phyloP scores from a whole-genome alignment of 2,888 invertebrate genomes.

The Coenonympha glycerion region DNA sequence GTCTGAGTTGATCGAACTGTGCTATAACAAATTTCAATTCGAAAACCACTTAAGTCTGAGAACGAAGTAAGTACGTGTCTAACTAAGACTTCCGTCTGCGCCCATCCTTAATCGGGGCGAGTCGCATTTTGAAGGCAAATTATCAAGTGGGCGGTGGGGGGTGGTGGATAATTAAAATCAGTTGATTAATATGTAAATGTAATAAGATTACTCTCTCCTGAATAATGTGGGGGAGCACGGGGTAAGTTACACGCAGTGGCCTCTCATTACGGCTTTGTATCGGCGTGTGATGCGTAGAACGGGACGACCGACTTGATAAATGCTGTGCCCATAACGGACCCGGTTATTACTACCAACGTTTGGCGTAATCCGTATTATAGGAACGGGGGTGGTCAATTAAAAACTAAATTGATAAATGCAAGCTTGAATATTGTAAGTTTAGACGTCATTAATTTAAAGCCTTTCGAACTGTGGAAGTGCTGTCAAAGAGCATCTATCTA shows the following conservation, averaged over 20 bases:
- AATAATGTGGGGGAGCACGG: slow-evolving; percentile 79
- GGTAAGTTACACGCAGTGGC: slow-evolving; percentile 70
- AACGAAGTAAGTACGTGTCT: no score
- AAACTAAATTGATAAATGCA: neutral
- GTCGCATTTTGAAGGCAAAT: slow-evolving; percentile 73
- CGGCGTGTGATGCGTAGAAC: slow-evolving; percentile 39
- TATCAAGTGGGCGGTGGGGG: slow-evolving; percentile 64
- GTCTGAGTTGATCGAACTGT: no score
- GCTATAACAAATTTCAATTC: neutral
- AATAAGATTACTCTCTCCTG: slow-evolving; percentile 97
- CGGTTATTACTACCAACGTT: neutral
- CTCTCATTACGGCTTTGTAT: slow-evolving; percentile 64
- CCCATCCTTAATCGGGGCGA: slow-evolving; percentile 60
- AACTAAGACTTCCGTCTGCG: slow-evolving; percentile 31
- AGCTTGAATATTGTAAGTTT: neutral
- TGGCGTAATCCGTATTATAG: neutral
- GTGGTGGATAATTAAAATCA: slow-evolving; percentile 95
- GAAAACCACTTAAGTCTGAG: neutral
- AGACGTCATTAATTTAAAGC: no score
- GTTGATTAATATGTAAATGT: slow-evolving; percentile 99
- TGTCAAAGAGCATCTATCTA: no score
- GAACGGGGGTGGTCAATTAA: neutral
- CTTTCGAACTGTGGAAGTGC: no score
- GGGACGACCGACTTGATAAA: slow-evolving; percentile 46
- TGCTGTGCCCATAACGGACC: slow-evolving; percentile 29